Conservation (phyloP, 1,140 invertebrate genomes). For the Drosophila melanogaster region Release_6_plus_ISO1_MT NT_033777.3:4295001-4295500, state of each 20-base stretch:
- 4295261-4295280: conserved; percentile 98
- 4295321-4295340: conserved; percentile 1
- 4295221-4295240: conserved; percentile 98
- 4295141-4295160: conserved; percentile 94
- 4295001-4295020: conserved; percentile 54
- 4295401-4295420: conserved; percentile 95
- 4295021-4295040: background rate
- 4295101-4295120: conserved; percentile 86
- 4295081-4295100: conserved; percentile 2
- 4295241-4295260: conserved; percentile 99
- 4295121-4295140: conserved; percentile 95
- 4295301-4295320: background rate
- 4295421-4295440: conserved; percentile 98
- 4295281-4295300: conserved; percentile 91
- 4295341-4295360: background rate
- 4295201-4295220: conserved; percentile 96
- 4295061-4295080: background rate
- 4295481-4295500: conserved; percentile 26
- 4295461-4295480: conserved; percentile 15
- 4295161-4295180: conserved; percentile 98
- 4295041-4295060: background rate
- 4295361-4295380: conserved; percentile 87
- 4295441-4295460: conserved; percentile 86
- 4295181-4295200: conserved; percentile 96
- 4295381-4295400: conserved; percentile 98